Evolutionary conservation across 1,140 invertebrate species (phyloP).

Genomic region (Hyles vespertilio): DNA sequence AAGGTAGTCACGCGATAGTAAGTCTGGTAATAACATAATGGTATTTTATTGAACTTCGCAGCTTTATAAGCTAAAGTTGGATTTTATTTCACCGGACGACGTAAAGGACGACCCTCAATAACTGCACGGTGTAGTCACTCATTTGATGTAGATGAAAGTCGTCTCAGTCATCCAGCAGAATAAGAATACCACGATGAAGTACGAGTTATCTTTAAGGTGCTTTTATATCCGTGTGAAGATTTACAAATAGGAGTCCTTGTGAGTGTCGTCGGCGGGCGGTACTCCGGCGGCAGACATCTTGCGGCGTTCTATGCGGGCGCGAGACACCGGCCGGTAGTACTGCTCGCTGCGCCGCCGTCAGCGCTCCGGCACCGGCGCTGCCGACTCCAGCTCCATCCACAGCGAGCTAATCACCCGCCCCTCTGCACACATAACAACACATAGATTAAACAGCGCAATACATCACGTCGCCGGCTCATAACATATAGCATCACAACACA

Average conservation of each 20-base stretch:
- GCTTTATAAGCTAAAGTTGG: too few relatives aligned
- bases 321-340: constrained; percentile 64
- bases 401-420: constrained; percentile 58
- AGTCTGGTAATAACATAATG: too few relatives aligned
- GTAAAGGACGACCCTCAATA: too few relatives aligned
- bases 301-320: constrained; percentile 58
- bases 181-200: too few relatives aligned
- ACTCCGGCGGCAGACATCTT: constrained; percentile 67
- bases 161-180: too few relatives aligned
- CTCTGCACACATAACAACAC: constrained; percentile 27
- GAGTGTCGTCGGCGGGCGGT: constrained; percentile 49
- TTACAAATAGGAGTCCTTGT: constrained; percentile 45
- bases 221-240: background rate
- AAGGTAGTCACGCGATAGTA: too few relatives aligned
- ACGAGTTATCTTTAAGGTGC: constrained; percentile 4
- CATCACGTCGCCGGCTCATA: too few relatives aligned
- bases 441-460: background rate
- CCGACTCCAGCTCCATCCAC: constrained; percentile 66
- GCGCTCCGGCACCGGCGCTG: constrained; percentile 51
- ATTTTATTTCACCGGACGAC: too few relatives aligned
- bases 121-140: too few relatives aligned
- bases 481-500: too few relatives aligned
- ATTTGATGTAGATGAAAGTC: too few relatives aligned
- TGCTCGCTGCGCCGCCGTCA: constrained; percentile 70
- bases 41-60: too few relatives aligned